Percentiles rank a stretch among this genome's conserved stretches.
Evolutionary conservation across 2,113 vertebrate genomes (phyloP).

Genomic region (Istiophorus platypterus): DNA sequence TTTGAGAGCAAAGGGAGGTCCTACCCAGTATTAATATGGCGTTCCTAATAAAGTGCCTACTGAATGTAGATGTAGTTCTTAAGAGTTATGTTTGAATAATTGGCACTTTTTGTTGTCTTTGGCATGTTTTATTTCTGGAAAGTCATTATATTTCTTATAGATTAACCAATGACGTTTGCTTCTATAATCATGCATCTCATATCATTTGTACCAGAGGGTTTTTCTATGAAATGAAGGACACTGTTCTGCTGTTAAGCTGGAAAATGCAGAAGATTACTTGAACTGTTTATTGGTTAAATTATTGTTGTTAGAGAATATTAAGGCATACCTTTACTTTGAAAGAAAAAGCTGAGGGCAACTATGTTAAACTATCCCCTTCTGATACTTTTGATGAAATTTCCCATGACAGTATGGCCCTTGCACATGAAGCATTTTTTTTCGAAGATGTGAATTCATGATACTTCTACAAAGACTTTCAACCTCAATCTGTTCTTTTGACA

Average conservation of each 20-base stretch:
- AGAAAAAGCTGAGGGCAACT: conserved; percentile 12
- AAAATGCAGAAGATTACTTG: not conserved
- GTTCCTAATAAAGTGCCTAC: no score
- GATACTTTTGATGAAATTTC: conserved; percentile 12
- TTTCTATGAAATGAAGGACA: not conserved
- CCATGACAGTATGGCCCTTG: conserved; percentile 7
- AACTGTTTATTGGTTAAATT: not conserved
- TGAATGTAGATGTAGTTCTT: no score
- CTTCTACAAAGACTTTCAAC: conserved; percentile 27
- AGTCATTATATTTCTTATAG: not conserved
- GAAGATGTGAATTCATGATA: conserved; percentile 15
- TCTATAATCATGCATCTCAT: not conserved
- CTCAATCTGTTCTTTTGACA: conserved; percentile 55
- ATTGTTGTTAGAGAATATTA: conserved; percentile 4
- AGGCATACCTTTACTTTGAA: conserved; percentile 2
- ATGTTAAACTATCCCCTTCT: conserved; percentile 21
- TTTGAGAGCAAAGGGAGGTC: no score
- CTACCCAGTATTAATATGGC: no score
- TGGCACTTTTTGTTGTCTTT: not conserved
- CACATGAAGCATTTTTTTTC: conserved; percentile 11
- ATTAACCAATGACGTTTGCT: not conserved
- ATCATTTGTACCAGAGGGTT: not conserved
- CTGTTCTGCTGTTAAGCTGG: not conserved
- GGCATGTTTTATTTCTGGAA: not conserved
- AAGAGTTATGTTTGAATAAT: not conserved